Evolutionary conservation across 2,113 vertebrate species (phyloP).

Genomic region (Anhinga anhinga): DNA sequence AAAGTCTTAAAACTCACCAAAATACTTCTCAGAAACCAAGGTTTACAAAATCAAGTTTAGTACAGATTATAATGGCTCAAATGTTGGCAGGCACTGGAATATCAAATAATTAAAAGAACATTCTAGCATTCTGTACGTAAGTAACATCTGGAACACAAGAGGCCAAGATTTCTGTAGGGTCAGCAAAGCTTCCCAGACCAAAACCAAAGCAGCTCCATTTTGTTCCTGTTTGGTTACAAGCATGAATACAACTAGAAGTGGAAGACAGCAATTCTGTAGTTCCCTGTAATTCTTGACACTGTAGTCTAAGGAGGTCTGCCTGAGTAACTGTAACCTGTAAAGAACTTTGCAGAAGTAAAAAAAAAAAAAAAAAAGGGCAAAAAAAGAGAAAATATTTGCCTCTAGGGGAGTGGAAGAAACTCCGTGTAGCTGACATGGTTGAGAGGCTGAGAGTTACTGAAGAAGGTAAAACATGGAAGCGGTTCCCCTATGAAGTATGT

Average conservation of each 20-base stretch:
- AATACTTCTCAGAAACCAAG: slow-evolving; percentile 4
- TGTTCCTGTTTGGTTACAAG: not conserved
- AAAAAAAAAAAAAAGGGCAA: too few species aligned
- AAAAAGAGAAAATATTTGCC: not conserved
- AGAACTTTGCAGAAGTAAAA: not conserved
- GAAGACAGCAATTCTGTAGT: too few species aligned
- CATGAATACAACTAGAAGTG: not conserved
- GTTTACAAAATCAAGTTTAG: slow-evolving; percentile 33
- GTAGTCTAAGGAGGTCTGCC: not conserved
- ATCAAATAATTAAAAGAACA: slow-evolving; percentile 15
- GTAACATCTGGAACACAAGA: not conserved
- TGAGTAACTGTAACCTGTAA: not conserved
- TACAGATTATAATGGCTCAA: not conserved
- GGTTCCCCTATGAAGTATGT: not conserved
- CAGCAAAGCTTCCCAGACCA: slow-evolving; percentile 19
- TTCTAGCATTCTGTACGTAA: slow-evolving; percentile 4
- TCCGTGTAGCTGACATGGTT: not conserved
- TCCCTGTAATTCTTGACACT: too few species aligned
- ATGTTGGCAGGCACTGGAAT: not conserved
- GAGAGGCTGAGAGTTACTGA: not conserved
- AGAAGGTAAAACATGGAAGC: not conserved
- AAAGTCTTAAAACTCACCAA: slow-evolving; percentile 8
- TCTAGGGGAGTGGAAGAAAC: not conserved
- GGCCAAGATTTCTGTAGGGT: not conserved
- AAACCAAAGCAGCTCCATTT: not conserved